Evolutionary conservation across 2,797 vertebrate species (phyloP), one percentile per base, ranked within the genome.

Genomic region (Eurystomus glaucurus): DNA sequence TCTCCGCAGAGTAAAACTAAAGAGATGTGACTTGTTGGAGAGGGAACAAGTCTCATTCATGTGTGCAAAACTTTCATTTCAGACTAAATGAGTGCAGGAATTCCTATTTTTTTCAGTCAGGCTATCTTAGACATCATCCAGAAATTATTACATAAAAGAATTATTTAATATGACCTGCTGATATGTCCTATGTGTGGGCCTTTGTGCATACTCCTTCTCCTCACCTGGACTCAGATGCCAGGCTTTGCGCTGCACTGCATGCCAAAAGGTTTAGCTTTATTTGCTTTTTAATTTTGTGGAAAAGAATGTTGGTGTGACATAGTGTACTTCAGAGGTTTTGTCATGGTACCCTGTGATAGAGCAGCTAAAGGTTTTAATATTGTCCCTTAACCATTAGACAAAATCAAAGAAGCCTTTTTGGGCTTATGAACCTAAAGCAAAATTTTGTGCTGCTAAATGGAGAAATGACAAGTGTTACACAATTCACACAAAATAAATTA

Each of bases 151-250:
- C 1, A 7, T 14, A 45, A 80, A 79, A 10, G 65, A 57, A 77
- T 18, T 16, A 8, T 41, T 70, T 60, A 54, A 21, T 20, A 64
- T 31, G 7, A 35, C 5, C 18, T 61, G 19, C n/a, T 51, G 26
- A 23, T 55, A 20, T 5, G 46, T 26, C 1, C 0, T 68, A 3
- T 43, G 21, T 39, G 14, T 37, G 31, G 28, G 65, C 4, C 18
- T 54, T 37, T 10, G 2, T 43, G 17, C 5, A 11, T 0, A 1
- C 11, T 64, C 5, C 51, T 79, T 66, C 41, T 86, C 17, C 46
- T 61, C 43, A 50, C 6, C 29, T 12, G 31, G 26, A 31, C 10
- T 71, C 3, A 11, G 57, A 52, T 2, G 0, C 14, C n/a, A 61
- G 48, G 33, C 22, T 33, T 54, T 18, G 20, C 8, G 25, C 39